These are phyloP conservation scores for Boloria selene DNA, from an alignment of 2,888 invertebrate genomes.

Conservation along the genomic window DNA sequence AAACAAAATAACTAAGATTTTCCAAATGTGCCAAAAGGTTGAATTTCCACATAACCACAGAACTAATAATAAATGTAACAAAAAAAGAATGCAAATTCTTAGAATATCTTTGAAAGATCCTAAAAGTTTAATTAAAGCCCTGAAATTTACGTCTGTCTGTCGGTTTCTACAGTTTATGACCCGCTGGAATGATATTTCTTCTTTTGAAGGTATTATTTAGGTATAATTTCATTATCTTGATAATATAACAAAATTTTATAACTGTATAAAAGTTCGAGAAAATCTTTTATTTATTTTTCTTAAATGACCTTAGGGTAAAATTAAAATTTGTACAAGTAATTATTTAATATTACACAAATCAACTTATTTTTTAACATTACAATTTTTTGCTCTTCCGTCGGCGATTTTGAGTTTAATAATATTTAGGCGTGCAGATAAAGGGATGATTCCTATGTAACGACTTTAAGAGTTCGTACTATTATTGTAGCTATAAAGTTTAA, in stretches of 20 bases:
- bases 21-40: too few species aligned
- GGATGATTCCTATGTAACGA: too few species aligned
- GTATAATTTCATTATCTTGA: not conserved
- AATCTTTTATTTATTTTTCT: not conserved
- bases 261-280: not conserved
- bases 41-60: not conserved
- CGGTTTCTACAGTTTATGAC: constrained; percentile 30
- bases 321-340: too few species aligned
- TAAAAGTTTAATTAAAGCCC: constrained; percentile 36
- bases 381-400: too few species aligned
- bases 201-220: constrained; percentile 18
- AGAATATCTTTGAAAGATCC: constrained; percentile 12
- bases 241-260: not conserved
- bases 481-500: too few species aligned
- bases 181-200: constrained; percentile 26
- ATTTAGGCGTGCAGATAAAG: too few species aligned
- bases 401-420: too few species aligned
- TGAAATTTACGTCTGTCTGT: constrained; percentile 35
- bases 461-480: too few species aligned
- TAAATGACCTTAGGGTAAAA: too few species aligned
- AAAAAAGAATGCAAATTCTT: constrained; percentile 26
- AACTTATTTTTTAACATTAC: too few species aligned
- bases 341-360: too few species aligned
- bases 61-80: constrained; percentile 8
- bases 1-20: too few species aligned